Percentiles rank a stretch among this genome's conserved stretches.
These are phyloP conservation scores for Prietella phreatophila DNA, from an alignment of 2,113 vertebrate species.

Conservation along the genomic window DNA sequence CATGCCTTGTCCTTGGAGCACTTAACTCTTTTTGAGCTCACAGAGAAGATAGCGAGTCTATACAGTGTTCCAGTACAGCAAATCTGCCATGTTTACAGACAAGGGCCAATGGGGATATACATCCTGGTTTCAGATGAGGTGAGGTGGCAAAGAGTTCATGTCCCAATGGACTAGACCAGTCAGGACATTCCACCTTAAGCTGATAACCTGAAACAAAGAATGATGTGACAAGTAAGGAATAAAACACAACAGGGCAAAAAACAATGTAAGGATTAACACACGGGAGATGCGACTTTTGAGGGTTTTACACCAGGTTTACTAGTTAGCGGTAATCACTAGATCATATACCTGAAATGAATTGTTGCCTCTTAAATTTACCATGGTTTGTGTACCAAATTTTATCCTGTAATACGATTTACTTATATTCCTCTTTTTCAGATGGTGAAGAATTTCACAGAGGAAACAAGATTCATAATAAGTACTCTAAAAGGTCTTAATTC, in stretches of 20 bases:
- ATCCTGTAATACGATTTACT: neutral
- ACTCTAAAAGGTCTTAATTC: constrained; percentile 79
- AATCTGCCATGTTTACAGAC: constrained; percentile 85
- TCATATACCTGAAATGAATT: neutral
- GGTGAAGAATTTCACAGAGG: constrained; percentile 91
- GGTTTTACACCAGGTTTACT: neutral
- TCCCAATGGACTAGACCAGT: neutral
- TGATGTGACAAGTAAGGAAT: neutral
- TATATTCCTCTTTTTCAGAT: constrained; percentile 74
- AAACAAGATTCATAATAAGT: constrained; percentile 87
- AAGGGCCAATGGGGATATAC: constrained; percentile 86
- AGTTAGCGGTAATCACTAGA: neutral
- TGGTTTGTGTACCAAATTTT: neutral
- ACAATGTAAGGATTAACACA: neutral
- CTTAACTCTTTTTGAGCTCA: constrained; percentile 82
- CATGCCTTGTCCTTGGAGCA: constrained; percentile 92
- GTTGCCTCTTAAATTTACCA: no score
- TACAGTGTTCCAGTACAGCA: constrained; percentile 86
- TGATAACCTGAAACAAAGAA: neutral
- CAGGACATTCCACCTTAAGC: no score
- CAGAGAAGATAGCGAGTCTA: constrained; percentile 86
- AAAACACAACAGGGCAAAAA: neutral
- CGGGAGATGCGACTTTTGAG: neutral
- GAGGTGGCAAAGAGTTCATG: constrained; percentile 47
- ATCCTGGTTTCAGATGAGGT: constrained; percentile 91